Base-by-base conservation (phyloP, 2,797 vertebrate genomes). In the Botia almorhae region DNA sequence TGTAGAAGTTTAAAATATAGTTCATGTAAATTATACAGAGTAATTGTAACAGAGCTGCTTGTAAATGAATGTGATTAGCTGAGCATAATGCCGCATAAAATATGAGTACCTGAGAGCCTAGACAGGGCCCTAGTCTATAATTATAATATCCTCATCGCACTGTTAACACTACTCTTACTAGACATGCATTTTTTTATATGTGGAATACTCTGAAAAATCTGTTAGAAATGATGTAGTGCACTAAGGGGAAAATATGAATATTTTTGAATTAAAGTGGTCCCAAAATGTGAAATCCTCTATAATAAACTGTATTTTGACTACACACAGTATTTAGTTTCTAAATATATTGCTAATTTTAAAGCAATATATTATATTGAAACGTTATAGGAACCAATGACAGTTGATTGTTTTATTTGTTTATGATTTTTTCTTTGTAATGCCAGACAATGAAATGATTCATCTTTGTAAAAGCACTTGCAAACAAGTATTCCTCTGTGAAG, bases 391-490 rank as follows among this genome's bases (percentile, higher is more conserved):
- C 51, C 56, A 46, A 19, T 64, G 1, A 26, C 10, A 58, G 7
- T 61, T 72, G 21, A 48, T 64, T 68, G 53, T 48, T 60, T 19
- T 53, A 43, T 72, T 55, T 63, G 51, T 80, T 50, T 33, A 10
- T 72, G 7, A 36, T 76, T 73, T 70, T 11, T 68, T 58, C 50
- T 2, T 11, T 33, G 75, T 69, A 29, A 60, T 36, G 53, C 26
- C 75, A 69, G 65, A 78, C 65, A 50, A 69, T 60, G 56, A 77
- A 77, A 77, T 73, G 81, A 36, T 78, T 73, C 39, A 71, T 12
- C 29, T 65, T 64, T 63, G 14, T 39, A 50, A 29, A 61, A 14
- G 64, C 46, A 76, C 65, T 60, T 69, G 69, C 77, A 72, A 72
- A 71, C 74, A 67, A 63, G 48, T 36, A 39, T 79, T 72, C 69